Evolutionary conservation across 2,888 invertebrate genomes (phyloP).

Genomic region (Megaustenia siamemsis): DNA sequence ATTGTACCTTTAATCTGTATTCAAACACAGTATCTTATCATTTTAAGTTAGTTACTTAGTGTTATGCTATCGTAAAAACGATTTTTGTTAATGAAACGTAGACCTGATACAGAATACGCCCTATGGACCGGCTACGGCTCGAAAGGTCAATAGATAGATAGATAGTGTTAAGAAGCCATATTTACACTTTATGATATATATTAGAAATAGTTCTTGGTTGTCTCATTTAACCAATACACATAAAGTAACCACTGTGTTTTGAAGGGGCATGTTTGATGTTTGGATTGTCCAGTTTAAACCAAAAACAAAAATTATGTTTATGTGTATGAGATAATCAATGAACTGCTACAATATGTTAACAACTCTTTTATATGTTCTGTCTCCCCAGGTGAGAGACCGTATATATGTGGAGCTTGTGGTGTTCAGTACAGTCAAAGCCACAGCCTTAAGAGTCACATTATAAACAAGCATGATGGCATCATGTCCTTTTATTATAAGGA

Average conservation of each 20-base stretch:
- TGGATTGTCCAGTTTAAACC: no score
- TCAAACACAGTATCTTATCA: neutral
- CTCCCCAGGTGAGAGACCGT: constrained; percentile 77
- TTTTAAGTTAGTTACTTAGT: neutral
- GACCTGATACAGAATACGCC: no score
- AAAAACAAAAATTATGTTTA: neutral
- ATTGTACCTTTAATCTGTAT: neutral
- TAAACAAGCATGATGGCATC: constrained; percentile 79
- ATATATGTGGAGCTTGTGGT: constrained; percentile 80
- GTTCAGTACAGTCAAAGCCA: constrained; percentile 80
- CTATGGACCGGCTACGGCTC: no score
- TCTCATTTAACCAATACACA: no score
- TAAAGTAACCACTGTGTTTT: neutral
- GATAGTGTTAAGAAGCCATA: no score
- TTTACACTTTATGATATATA: neutral
- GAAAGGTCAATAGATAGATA: no score
- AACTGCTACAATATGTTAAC: neutral
- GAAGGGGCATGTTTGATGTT: neutral
- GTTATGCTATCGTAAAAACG: no score
- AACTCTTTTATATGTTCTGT: no score
- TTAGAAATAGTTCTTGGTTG: no score
- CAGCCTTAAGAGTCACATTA: constrained; percentile 80
- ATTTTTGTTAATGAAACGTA: no score
- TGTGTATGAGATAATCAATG: neutral
- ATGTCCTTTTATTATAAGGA: constrained; percentile 80